These are phyloP conservation scores for Rhodeus uyekii DNA, from an alignment of 2,797 vertebrate genomes.

Conservation along the genomic window DNA sequence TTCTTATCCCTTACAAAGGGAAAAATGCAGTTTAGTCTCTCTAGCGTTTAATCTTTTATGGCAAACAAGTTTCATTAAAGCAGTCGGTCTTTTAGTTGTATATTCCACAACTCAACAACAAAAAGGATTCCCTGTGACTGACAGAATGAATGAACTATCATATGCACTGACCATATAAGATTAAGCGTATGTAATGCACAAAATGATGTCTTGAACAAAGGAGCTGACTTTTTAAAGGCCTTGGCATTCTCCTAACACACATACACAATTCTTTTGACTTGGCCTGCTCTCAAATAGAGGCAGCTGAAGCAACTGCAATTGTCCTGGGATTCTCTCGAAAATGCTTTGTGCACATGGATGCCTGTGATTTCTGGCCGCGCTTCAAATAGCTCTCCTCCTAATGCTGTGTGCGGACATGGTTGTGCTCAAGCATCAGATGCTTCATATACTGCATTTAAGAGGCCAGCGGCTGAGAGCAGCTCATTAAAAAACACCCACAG, in stretches of 20 bases:
- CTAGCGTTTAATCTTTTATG: not conserved
- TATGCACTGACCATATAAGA: not conserved
- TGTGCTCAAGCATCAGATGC: slow-evolving; percentile 31
- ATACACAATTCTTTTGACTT: slow-evolving; percentile 9
- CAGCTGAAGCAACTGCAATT: slow-evolving; percentile 39
- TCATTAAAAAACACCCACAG: slow-evolving; percentile 33
- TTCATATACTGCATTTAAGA: slow-evolving; percentile 25
- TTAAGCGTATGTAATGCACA: slow-evolving; percentile 4
- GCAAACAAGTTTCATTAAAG: not conserved
- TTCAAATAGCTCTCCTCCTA: slow-evolving; percentile 38
- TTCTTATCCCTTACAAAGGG: slow-evolving; percentile 23
- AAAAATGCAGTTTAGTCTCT: not conserved
- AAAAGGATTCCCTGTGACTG: not conserved
- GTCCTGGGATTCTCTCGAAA: slow-evolving; percentile 37
- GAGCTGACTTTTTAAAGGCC: slow-evolving; percentile 29
- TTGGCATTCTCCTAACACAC: slow-evolving; percentile 16
- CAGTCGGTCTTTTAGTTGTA: not conserved
- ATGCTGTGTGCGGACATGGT: slow-evolving; percentile 18
- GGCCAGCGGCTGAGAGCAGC: not conserved
- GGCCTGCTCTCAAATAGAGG: slow-evolving; percentile 11
- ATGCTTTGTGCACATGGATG: slow-evolving; percentile 29
- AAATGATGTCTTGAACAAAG: slow-evolving; percentile 20
- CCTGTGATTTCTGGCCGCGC: slow-evolving; percentile 46
- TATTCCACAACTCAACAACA: not conserved
- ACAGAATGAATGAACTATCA: slow-evolving; percentile 10